phyloP scores from a whole-genome alignment of 2,888 invertebrate species.

The Drosophila pseudotalamancana region DNA sequence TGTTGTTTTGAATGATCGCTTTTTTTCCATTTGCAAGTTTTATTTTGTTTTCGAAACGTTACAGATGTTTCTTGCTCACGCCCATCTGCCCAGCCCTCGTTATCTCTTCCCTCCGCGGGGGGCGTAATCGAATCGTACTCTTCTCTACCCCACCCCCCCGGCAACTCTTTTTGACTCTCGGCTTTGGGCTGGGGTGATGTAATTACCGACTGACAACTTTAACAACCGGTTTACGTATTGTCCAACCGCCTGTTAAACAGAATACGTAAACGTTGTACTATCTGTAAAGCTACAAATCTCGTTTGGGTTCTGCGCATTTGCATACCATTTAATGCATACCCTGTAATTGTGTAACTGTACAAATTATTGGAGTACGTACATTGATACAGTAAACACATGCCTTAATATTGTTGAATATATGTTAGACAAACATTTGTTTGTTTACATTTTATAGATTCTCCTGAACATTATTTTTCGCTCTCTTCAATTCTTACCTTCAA shows the following conservation, averaged over 20 bases:
- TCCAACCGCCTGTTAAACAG: constrained; percentile 40
- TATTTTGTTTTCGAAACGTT: constrained; percentile 40
- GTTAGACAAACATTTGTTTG: no score
- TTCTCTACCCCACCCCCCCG: constrained; percentile 12
- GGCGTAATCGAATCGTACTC: constrained; percentile 32
- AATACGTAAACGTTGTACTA: constrained; percentile 27
- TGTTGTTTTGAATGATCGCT: constrained; percentile 7
- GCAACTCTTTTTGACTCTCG: constrained; percentile 19
- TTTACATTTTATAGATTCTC: no score
- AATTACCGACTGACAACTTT: constrained; percentile 62
- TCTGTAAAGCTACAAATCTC: constrained; percentile 49
- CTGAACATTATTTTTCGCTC: no score
- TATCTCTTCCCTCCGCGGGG: constrained; percentile 14
- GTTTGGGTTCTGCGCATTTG: constrained; percentile 56
- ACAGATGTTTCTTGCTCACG: constrained; percentile 46
- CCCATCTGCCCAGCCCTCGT: constrained; percentile 18
- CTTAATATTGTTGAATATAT: no score
- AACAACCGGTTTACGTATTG: constrained; percentile 66
- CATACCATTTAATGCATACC: constrained; percentile 30
- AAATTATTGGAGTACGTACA: no score
- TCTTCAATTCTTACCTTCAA: no score
- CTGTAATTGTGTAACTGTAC: constrained; percentile 2
- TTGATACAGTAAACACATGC: no score
- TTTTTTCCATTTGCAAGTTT: constrained; percentile 15
- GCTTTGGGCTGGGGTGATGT: constrained; percentile 59